These are phyloP conservation scores for Andrena bicolor DNA, from an alignment of 2,888 invertebrate genomes.

Conservation along the genomic window DNA sequence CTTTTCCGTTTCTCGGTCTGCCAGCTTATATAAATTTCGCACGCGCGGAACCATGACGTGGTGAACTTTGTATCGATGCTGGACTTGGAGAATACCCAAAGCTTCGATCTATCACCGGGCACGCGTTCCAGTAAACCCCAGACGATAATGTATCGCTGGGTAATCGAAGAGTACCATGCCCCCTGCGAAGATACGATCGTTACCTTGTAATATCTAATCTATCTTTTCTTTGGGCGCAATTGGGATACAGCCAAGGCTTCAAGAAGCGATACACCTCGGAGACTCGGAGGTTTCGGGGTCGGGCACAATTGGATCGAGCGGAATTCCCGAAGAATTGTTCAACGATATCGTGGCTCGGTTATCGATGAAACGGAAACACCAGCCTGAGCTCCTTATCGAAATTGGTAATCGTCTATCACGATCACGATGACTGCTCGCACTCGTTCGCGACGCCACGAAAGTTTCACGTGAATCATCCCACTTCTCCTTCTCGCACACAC, in stretches of 20 bases:
- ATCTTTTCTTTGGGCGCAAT: too few relatives aligned
- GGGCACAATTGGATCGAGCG: background rate
- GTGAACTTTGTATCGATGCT: slow-evolving; percentile 34
- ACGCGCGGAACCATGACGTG: background rate
- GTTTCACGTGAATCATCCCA: slow-evolving; percentile 63
- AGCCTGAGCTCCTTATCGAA: slow-evolving; percentile 48
- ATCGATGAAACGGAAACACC: slow-evolving; percentile 25
- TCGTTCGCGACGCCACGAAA: slow-evolving; percentile 44
- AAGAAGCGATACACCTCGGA: too few relatives aligned
- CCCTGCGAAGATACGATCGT: slow-evolving; percentile 56
- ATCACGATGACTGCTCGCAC: slow-evolving; percentile 55
- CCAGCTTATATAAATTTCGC: background rate
- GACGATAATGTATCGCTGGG: slow-evolving; percentile 37
- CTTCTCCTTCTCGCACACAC: background rate
- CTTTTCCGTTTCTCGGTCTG: background rate
- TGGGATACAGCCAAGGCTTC: too few relatives aligned
- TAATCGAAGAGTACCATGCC: slow-evolving; percentile 44
- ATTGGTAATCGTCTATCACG: slow-evolving; percentile 63
- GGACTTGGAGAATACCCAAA: background rate
- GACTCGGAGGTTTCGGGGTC: background rate
- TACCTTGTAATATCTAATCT: slow-evolving; percentile 15
- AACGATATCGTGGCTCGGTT: background rate
- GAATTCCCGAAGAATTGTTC: background rate
- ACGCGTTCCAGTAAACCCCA: slow-evolving; percentile 15
- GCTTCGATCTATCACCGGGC: background rate